These are phyloP conservation scores for Papilio glaucus DNA, from an alignment of 1,140 invertebrate genomes.

Conservation along the genomic window DNA sequence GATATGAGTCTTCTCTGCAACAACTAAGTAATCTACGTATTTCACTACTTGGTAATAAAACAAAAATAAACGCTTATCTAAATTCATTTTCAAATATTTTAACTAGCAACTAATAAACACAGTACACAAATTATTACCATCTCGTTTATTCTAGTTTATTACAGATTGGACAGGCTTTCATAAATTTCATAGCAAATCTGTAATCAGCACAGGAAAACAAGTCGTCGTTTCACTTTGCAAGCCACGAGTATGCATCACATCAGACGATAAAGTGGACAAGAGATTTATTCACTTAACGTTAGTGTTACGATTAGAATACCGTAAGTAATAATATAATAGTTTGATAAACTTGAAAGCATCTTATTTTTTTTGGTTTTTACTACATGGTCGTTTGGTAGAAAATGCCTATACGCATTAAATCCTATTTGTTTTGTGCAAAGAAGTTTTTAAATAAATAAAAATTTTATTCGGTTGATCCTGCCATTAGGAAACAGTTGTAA, in stretches of 20 bases:
- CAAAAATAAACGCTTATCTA: neutral
- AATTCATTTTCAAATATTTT: neutral
- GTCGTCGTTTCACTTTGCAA: slow-evolving; percentile 23
- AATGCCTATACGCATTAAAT: too few species aligned
- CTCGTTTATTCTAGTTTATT: slow-evolving; percentile 20
- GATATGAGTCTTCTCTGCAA: too few species aligned
- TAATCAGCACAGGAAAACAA: slow-evolving; percentile 26
- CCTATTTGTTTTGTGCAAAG: too few species aligned
- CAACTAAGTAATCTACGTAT: too few species aligned
- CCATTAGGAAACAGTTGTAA: too few species aligned
- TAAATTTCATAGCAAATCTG: slow-evolving; percentile 26
- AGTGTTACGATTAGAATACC: neutral
- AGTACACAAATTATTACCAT: neutral
- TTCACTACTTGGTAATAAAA: too few species aligned
- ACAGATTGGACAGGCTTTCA: slow-evolving; percentile 32
- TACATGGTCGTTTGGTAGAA: too few species aligned
- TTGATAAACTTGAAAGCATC: too few species aligned
- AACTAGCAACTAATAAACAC: slow-evolving; percentile 2
- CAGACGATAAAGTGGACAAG: neutral
- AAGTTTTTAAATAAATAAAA: too few species aligned
- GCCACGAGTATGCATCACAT: slow-evolving; percentile 12
- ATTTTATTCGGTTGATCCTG: too few species aligned
- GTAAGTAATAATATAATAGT: too few species aligned
- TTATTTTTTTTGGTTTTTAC: too few species aligned
- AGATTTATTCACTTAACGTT: neutral